These are phyloP conservation scores for Puffinus mauretanicus DNA, from an alignment of 2,113 vertebrate genomes.

Conservation along the genomic window DNA sequence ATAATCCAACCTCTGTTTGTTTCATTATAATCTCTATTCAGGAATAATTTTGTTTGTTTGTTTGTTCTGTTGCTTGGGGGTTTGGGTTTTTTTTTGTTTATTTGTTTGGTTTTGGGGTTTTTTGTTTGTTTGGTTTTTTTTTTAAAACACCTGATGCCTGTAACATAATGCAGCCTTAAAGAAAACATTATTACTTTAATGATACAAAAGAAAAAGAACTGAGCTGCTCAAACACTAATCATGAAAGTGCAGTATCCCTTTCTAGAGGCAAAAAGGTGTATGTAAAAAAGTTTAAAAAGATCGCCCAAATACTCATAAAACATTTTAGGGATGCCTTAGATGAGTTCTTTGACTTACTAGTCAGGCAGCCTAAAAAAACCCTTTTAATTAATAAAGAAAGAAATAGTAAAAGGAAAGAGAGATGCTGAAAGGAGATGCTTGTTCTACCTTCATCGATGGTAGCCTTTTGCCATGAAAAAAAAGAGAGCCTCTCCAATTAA, in stretches of 20 bases:
- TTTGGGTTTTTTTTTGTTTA: too few relatives aligned
- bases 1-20: background rate
- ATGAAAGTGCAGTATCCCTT: slow-evolving; percentile 77
- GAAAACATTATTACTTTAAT: slow-evolving; percentile 67
- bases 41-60: background rate
- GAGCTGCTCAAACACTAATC: slow-evolving; percentile 69
- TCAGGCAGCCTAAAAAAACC: slow-evolving; percentile 48
- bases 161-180: slow-evolving; percentile 83
- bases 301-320: slow-evolving; percentile 31
- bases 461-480: slow-evolving; percentile 77
- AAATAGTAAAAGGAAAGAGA: slow-evolving; percentile 53
- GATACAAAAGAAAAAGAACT: slow-evolving; percentile 72
- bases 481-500: slow-evolving; percentile 72
- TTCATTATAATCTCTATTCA: background rate
- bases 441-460: slow-evolving; percentile 61
- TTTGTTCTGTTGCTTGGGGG: too few relatives aligned
- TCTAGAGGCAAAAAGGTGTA: slow-evolving; percentile 74
- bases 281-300: slow-evolving; percentile 3
- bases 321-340: slow-evolving; percentile 56
- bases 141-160: background rate
- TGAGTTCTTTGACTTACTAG: slow-evolving; percentile 54
- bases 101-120: too few relatives aligned
- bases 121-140: too few relatives aligned
- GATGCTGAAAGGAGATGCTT: slow-evolving; percentile 65
- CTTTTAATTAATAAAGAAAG: slow-evolving; percentile 24